phyloP scores from a whole-genome alignment of 2,113 vertebrate species.

The Chrysochloris asiatica region DNA sequence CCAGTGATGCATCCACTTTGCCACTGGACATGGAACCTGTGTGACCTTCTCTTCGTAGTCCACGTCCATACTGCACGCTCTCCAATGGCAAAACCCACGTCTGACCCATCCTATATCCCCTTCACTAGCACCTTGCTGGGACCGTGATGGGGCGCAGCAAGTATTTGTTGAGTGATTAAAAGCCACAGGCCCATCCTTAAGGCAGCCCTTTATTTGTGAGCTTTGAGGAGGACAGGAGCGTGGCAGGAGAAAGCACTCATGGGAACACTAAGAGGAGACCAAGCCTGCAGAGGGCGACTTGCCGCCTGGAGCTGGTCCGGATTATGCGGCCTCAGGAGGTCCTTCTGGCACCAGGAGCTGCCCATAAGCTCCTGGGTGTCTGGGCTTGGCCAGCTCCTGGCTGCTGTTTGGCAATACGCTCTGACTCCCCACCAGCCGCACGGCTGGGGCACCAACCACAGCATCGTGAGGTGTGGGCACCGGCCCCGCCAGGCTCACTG shows the following conservation, averaged over 20 bases:
- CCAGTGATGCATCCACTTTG: not conserved
- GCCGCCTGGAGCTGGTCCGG: not conserved
- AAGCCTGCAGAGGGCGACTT: not conserved
- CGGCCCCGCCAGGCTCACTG: not conserved
- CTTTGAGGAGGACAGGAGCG: not conserved
- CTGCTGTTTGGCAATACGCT: not conserved
- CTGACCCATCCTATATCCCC: not conserved
- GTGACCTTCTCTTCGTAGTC: not conserved
- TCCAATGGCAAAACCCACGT: not conserved
- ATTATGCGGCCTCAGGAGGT: not conserved
- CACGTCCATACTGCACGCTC: not conserved
- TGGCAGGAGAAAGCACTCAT: conserved; percentile 19
- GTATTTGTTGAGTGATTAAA: conserved; percentile 30
- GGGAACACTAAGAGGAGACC: conserved; percentile 34
- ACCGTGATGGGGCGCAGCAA: not conserved
- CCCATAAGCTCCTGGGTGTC: not conserved
- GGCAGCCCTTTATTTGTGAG: not conserved
- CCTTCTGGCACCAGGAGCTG: not conserved
- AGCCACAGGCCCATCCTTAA: not conserved
- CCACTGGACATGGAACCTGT: not conserved
- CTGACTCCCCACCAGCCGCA: not conserved
- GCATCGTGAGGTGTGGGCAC: not conserved
- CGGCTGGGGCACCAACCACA: not conserved
- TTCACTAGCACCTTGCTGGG: not conserved
- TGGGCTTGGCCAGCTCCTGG: not conserved